phyloP scores from a whole-genome alignment of 2,113 vertebrate genomes.

The Mus spicilegus region DNA sequence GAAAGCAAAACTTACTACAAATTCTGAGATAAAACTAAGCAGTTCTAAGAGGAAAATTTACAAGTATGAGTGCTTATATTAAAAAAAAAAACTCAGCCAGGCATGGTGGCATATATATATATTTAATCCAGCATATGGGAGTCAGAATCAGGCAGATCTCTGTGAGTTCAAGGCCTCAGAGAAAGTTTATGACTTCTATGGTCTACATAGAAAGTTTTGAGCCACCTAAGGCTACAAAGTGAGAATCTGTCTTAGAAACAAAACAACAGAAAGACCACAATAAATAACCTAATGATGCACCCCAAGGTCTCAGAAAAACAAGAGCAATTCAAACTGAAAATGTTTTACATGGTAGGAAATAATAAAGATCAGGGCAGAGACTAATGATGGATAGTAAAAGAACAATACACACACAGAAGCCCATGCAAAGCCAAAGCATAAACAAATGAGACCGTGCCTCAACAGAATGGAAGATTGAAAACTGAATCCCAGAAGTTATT shows the following conservation, averaged over 20 bases:
- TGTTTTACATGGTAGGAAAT: too few relatives aligned
- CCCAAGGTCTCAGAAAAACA: too few relatives aligned
- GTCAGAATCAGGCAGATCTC: not conserved
- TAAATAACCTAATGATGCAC: too few relatives aligned
- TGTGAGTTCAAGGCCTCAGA: not conserved
- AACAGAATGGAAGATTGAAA: not conserved
- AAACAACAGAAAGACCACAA: not conserved
- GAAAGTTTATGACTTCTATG: not conserved
- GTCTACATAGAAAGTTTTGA: not conserved
- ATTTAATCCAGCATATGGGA: not conserved
- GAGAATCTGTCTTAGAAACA: not conserved
- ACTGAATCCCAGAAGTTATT: too few relatives aligned
- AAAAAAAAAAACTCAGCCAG: not conserved
- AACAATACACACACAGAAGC: not conserved
- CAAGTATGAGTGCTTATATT: not conserved
- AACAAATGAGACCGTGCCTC: not conserved
- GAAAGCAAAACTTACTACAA: not conserved
- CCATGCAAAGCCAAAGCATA: not conserved
- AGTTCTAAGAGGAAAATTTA: not conserved
- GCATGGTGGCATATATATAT: not conserved
- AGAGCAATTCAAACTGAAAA: too few relatives aligned
- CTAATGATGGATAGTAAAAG: not conserved
- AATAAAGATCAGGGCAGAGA: not conserved
- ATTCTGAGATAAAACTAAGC: not conserved
- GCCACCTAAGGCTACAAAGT: not conserved